phyloP scores from a whole-genome alignment of 2,797 vertebrate genomes.

The Sus cebifrons region DNA sequence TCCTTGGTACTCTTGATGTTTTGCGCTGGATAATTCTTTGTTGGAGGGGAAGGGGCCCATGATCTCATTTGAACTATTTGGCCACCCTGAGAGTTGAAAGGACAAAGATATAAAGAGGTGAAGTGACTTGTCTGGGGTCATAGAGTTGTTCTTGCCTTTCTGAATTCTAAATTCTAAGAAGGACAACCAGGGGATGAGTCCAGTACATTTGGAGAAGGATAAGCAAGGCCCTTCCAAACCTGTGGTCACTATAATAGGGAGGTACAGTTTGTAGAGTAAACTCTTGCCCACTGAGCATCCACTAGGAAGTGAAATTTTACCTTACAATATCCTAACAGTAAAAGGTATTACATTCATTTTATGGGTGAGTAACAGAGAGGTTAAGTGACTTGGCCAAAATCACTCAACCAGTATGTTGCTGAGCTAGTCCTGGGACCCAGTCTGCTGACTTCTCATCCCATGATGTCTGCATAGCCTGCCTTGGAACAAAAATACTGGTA shows the following conservation, averaged over 20 bases:
- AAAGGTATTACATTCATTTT: neutral
- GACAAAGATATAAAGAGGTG: neutral
- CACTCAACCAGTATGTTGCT: neutral
- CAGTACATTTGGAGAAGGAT: conserved; percentile 32
- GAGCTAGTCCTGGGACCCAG: neutral
- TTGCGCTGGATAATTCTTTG: conserved; percentile 14
- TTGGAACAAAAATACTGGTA: neutral
- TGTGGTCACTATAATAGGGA: neutral
- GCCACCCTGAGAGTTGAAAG: neutral
- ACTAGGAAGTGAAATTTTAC: conserved; percentile 49
- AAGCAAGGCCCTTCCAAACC: neutral
- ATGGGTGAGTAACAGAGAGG: neutral
- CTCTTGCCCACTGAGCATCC: neutral
- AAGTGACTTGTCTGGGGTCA: neutral
- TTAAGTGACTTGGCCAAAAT: conserved; percentile 28
- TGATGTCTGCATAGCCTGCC: neutral
- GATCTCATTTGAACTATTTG: conserved; percentile 35
- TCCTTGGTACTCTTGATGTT: neutral
- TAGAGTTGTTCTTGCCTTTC: neutral
- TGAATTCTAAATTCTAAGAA: conserved; percentile 32
- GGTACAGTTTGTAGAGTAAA: neutral
- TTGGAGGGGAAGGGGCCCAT: neutral
- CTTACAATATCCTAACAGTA: neutral
- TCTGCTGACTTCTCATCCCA: neutral
- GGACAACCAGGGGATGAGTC: neutral